phyloP scores from a whole-genome alignment of 2,113 vertebrate genomes.

The Amazona vittata region DNA sequence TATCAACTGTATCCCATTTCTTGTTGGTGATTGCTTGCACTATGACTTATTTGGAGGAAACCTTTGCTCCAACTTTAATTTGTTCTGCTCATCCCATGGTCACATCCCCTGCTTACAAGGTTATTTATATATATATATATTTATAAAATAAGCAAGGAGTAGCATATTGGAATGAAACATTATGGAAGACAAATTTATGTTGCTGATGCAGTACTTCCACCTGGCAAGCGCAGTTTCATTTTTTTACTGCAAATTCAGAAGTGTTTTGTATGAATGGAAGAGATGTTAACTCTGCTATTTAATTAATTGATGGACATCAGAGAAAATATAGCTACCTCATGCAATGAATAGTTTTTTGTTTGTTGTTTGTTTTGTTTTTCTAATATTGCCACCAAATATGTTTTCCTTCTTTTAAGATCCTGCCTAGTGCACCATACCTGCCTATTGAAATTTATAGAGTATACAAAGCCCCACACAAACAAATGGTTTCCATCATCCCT shows the following conservation, averaged over 20 bases:
- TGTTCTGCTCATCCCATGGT: slow-evolving; percentile 37
- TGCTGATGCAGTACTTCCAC: background rate
- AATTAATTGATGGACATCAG: background rate
- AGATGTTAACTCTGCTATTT: background rate
- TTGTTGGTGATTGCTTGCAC: slow-evolving; percentile 37
- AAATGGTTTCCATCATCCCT: background rate
- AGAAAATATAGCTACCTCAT: background rate
- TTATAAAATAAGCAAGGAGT: background rate
- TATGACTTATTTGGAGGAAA: slow-evolving; percentile 17
- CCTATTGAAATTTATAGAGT: background rate
- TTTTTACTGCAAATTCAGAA: background rate
- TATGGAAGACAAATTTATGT: background rate
- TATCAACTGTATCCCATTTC: slow-evolving; percentile 29
- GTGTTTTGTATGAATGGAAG: background rate
- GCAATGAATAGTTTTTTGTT: background rate
- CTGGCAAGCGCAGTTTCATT: background rate
- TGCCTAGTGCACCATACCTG: background rate
- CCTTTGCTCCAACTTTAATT: slow-evolving; percentile 44
- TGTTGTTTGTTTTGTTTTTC: background rate
- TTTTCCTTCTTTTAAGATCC: background rate
- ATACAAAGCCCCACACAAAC: background rate
- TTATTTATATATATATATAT: background rate
- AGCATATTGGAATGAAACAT: background rate
- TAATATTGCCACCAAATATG: background rate
- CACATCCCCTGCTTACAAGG: background rate